Base-by-base conservation (phyloP, 2,113 vertebrate genomes). In the Papio anubis region DNA sequence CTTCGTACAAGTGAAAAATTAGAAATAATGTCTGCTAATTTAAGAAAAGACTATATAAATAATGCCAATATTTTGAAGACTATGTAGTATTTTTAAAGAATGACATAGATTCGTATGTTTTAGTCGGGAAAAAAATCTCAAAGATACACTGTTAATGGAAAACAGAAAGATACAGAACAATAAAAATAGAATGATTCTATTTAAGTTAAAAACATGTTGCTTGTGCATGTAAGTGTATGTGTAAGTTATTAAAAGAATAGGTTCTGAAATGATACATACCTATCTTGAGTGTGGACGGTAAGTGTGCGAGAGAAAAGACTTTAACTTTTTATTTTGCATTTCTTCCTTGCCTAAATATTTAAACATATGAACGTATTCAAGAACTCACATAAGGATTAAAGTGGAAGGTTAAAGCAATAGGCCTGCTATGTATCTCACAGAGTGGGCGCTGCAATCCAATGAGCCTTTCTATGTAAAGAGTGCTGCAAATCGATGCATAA, bases 401-500 rank as follows among this genome's bases (percentile, higher is more conserved):
- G 1, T 18, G 52, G 55, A 79, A 52, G 21, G 21, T 35, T 25
- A 79, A 40, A 50, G 10, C n/a, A 18, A 48, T 0, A 3, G 32
- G 13, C 6, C 38, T 6, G 32, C 30, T 32, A 5, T 5, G 5
- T 30, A 61, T 30, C 20, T 72, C 10, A 13, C 2, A 4, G 52
- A 64, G 30, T 2, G 43, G 52, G 8, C 14, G 8, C 35, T 5
- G 4, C 2, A 13, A 86, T 3, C 32, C 30, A 61, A 21, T 0
- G 17, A 55, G 57, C 18, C 55, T 83, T 25, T 16, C 1, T 27
- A 8, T 2, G 6, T 45, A 8, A 27, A 59, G 64, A 40, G 30
- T 20, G 52, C 11, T 0, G 3, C 13, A 8, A 5, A 1, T 20
- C 18, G 25, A 1, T 3, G 17, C 48, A 3, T 23, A 23, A 43